Conservation (phyloP, 1,140 invertebrate species). For the Drosophila rufa region DNA sequence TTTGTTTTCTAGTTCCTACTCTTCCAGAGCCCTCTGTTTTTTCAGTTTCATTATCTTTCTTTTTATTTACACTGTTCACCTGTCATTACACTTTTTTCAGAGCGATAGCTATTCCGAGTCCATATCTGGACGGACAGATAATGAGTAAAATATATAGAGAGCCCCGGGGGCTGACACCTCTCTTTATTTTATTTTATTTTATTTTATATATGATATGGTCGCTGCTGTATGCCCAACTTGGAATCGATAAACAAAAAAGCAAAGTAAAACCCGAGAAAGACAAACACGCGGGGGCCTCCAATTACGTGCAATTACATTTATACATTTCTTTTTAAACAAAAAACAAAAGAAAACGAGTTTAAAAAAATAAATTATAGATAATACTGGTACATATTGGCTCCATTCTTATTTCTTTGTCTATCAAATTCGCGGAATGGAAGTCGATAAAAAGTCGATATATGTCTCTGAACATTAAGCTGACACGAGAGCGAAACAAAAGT, state of each 20-base stretch:
- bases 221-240: background rate
- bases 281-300: conserved; percentile 32
- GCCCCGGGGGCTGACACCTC: background rate
- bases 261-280: conserved; percentile 26
- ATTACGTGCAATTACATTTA: conserved; percentile 58
- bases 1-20: background rate
- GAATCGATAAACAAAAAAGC: conserved; percentile 47
- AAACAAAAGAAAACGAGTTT: conserved; percentile 13
- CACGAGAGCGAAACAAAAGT: conserved; percentile 44
- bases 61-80: conserved; percentile 40
- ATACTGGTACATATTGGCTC: conserved; percentile 15
- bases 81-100: conserved; percentile 24
- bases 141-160: conserved; percentile 9
- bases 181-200: conserved; percentile 1
- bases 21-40: background rate
- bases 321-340: conserved; percentile 37
- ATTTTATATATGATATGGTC: conserved; percentile 16
- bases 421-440: conserved; percentile 42
- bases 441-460: conserved; percentile 48
- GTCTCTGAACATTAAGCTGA: conserved; percentile 21
- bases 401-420: conserved; percentile 54
- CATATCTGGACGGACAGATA: conserved; percentile 26
- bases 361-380: conserved; percentile 40
- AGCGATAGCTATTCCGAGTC: conserved; percentile 11
- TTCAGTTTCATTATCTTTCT: background rate